A percentile compares a stretch with the other conserved stretches of the same genome.
Evolutionary conservation across 2,113 vertebrate species (phyloP).

Genomic region (Paradoxurus hermaphroditus): DNA sequence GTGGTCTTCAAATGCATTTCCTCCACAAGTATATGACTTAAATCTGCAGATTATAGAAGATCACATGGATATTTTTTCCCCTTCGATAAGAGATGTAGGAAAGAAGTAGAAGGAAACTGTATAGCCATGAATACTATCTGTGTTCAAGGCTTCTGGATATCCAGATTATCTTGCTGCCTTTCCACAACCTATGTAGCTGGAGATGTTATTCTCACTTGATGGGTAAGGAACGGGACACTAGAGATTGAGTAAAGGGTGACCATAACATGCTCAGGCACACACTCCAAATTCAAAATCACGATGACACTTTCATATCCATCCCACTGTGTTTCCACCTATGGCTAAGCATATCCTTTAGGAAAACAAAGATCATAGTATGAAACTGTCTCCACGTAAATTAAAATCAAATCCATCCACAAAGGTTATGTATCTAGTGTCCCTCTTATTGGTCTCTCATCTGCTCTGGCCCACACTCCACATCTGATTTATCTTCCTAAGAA

Average conservation of each 20-base stretch:
- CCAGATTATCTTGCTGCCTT: not conserved
- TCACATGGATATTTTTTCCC: not conserved
- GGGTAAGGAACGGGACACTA: not conserved
- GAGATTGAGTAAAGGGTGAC: not conserved
- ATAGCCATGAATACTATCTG: no score
- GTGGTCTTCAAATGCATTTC: not conserved
- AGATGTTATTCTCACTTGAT: not conserved
- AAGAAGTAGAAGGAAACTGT: not conserved
- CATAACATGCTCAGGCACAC: fast-evolving
- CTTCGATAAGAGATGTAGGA: not conserved
- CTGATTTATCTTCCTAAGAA: not conserved
- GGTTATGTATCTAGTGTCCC: not conserved
- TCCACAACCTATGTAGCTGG: not conserved
- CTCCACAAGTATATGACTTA: not conserved
- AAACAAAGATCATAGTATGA: not conserved
- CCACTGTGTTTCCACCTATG: no score
- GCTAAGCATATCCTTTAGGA: not conserved
- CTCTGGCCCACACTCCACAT: not conserved
- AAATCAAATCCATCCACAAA: not conserved
- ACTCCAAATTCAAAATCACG: not conserved
- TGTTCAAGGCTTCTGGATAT: not conserved
- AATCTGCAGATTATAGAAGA: not conserved
- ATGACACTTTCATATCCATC: no score
- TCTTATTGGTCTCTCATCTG: not conserved
- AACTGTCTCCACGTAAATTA: not conserved